phyloP scores from a whole-genome alignment of 2,113 vertebrate genomes.

The Myotis lucifugus region DNA sequence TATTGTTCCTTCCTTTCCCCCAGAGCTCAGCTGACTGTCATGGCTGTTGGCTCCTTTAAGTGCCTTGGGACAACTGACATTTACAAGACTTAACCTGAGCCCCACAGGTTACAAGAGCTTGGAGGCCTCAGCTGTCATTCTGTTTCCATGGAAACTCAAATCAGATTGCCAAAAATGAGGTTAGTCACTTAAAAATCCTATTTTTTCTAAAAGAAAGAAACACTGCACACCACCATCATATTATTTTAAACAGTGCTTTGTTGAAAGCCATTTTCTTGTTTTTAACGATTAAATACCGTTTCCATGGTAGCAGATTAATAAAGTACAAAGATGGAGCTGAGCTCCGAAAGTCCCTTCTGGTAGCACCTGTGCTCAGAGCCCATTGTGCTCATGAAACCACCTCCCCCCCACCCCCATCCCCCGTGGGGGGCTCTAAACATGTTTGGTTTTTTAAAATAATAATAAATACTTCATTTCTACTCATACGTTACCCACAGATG shows the following conservation, averaged over 20 bases:
- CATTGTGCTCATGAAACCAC: not conserved
- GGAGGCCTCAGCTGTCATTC: constrained; percentile 59
- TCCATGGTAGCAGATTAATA: constrained; percentile 71
- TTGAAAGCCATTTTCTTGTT: constrained; percentile 56
- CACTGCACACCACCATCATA: not conserved
- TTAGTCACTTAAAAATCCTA: constrained; percentile 52
- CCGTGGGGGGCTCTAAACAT: not conserved
- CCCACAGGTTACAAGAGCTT: constrained; percentile 18
- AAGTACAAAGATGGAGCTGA: constrained; percentile 13
- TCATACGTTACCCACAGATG: not conserved
- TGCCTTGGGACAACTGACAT: constrained; percentile 63
- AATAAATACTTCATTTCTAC: not conserved
- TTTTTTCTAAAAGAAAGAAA: constrained; percentile 17
- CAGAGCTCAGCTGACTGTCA: not conserved
- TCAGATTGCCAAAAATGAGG: constrained; percentile 59
- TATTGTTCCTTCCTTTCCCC: constrained; percentile 39
- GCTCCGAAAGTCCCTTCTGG: constrained; percentile 35
- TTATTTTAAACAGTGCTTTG: constrained; percentile 53
- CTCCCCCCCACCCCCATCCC: too few relatives aligned
- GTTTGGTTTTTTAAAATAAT: not conserved
- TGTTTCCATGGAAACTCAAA: constrained; percentile 71
- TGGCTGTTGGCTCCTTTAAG: constrained; percentile 52
- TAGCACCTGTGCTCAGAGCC: not conserved
- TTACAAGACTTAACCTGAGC: constrained; percentile 70
- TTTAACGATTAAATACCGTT: constrained; percentile 61